These are phyloP conservation scores for Andrena minutula DNA, from an alignment of 2,888 invertebrate genomes.

Conservation along the genomic window DNA sequence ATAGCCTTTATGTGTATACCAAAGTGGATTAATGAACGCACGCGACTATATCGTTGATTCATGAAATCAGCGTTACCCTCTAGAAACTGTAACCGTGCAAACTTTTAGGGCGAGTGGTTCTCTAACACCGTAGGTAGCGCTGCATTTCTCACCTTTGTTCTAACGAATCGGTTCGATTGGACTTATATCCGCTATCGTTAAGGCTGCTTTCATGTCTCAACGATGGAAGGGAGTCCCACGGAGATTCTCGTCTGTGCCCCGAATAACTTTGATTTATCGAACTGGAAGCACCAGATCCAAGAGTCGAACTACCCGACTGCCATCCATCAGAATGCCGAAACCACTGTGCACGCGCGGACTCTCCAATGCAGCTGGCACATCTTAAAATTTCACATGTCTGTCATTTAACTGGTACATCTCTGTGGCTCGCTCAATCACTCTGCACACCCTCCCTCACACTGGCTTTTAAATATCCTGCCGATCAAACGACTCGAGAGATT, in stretches of 20 bases:
- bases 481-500: too few relatives aligned
- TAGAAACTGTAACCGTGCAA: neutral
- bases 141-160: constrained; percentile 90
- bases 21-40: too few relatives aligned
- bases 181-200: constrained; percentile 95
- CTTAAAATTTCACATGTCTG: constrained; percentile 78
- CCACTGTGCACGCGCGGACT: constrained; percentile 95
- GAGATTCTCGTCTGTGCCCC: constrained; percentile 90
- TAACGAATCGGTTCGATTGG: constrained; percentile 93
- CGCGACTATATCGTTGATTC: neutral
- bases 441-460: too few relatives aligned
- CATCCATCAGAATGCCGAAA: constrained; percentile 96
- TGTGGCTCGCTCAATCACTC: too few relatives aligned
- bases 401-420: too few relatives aligned
- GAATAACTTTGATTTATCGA: constrained; percentile 81
- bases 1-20: too few relatives aligned
- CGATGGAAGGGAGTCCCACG: constrained; percentile 95
- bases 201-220: constrained; percentile 94
- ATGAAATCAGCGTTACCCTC: too few relatives aligned
- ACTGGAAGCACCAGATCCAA: constrained; percentile 87
- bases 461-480: too few relatives aligned
- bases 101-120: too few relatives aligned
- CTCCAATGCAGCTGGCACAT: constrained; percentile 95
- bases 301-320: constrained; percentile 91
- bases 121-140: too few relatives aligned